Conservation (phyloP, 2,113 vertebrate species). For the Barbus barbus region DNA sequence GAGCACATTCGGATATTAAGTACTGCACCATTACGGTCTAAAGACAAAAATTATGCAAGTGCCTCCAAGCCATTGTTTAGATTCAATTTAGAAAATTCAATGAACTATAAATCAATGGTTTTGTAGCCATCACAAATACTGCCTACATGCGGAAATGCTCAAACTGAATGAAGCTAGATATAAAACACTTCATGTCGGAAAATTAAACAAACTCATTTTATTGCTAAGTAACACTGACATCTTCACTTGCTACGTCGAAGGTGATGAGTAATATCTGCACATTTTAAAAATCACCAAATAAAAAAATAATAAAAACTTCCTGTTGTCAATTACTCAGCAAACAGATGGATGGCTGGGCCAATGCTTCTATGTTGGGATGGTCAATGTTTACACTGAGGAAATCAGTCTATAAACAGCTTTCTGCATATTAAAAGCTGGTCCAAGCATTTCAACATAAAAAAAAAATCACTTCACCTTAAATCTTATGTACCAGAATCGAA, state of each 20-base stretch:
- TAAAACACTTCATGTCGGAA: not conserved
- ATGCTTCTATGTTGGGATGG: not conserved
- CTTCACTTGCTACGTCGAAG: not conserved
- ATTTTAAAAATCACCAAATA: no score
- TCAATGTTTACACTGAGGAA: not conserved
- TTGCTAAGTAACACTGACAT: not conserved
- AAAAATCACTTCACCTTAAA: not conserved
- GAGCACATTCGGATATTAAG: not conserved
- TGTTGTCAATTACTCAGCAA: not conserved
- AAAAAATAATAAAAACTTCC: not conserved
- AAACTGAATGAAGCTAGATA: not conserved
- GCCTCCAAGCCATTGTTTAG: not conserved
- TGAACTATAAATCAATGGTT: not conserved
- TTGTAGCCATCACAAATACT: not conserved
- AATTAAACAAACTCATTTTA: not conserved
- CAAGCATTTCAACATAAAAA: not conserved
- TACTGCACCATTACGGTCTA: not conserved
- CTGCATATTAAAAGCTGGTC: not conserved
- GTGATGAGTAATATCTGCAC: not conserved
- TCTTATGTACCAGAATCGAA: not conserved
- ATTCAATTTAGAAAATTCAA: not conserved
- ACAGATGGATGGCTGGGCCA: not conserved
- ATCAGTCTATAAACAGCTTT: not conserved
- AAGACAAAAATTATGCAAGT: not conserved
- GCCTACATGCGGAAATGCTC: not conserved